Percentiles rank a stretch among this genome's conserved stretches.
These are phyloP conservation scores for Dreissena rostriformis DNA, from an alignment of 1,140 invertebrate genomes.

Conservation along the genomic window DNA sequence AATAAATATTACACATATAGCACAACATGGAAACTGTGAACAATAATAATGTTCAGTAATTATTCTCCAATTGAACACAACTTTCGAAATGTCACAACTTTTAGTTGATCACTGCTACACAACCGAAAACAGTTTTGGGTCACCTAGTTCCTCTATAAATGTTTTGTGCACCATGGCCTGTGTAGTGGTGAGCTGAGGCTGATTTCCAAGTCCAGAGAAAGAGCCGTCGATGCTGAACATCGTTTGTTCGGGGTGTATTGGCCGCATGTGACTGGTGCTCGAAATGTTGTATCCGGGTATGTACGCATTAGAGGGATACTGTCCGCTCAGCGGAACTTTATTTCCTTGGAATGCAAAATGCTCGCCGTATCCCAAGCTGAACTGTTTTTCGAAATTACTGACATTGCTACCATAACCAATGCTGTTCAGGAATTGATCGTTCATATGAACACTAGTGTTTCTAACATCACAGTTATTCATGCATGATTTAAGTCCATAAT, in stretches of 20 bases:
- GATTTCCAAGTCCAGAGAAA: background rate
- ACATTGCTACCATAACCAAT: constrained; percentile 53
- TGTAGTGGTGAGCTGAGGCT: constrained; percentile 33
- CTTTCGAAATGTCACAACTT: background rate
- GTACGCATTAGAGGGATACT: constrained; percentile 9
- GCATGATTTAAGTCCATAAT: constrained; percentile 43
- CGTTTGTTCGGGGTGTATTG: constrained; percentile 39
- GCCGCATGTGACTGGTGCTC: constrained; percentile 39
- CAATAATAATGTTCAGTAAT: too few species aligned
- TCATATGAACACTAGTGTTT: background rate
- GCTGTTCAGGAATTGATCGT: constrained; percentile 38
- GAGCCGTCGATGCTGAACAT: constrained; percentile 1
- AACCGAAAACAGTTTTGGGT: constrained; percentile 45
- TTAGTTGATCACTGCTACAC: constrained; percentile 23
- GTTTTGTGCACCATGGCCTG: constrained; percentile 54
- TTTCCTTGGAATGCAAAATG: background rate
- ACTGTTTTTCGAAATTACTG: constrained; percentile 24
- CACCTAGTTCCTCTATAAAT: constrained; percentile 48
- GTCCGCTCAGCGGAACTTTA: constrained; percentile 9
- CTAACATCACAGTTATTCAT: constrained; percentile 2
- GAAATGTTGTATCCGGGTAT: constrained; percentile 44
- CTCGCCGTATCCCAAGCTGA: constrained; percentile 28
- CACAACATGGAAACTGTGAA: too few species aligned
- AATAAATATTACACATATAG: too few species aligned
- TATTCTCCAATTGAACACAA: background rate